Percentiles rank a stretch among this genome's conserved stretches.
Evolutionary conservation across 2,888 invertebrate species (phyloP).

Genomic region (Labia minor): DNA sequence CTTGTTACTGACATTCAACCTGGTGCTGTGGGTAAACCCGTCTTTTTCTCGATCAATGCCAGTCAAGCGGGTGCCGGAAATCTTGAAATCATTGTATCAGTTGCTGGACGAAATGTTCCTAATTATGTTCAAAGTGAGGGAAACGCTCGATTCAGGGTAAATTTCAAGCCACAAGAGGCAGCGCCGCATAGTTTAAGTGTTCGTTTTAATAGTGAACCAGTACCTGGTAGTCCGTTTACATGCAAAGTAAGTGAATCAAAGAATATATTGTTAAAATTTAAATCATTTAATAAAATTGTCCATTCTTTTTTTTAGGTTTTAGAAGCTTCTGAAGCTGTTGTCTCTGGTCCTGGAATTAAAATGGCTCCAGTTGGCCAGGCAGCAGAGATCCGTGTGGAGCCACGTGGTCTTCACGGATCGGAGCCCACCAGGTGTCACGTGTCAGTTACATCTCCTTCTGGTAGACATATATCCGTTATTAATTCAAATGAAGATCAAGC

Average conservation of each 20-base stretch:
- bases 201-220: conserved; percentile 58
- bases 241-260: conserved; percentile 50
- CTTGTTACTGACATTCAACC: conserved; percentile 86
- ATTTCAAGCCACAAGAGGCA: conserved; percentile 92
- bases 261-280: no score
- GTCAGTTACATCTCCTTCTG: conserved; percentile 72
- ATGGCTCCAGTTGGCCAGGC: conserved; percentile 55
- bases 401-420: conserved; percentile 36
- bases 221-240: conserved; percentile 80
- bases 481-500: conserved; percentile 32
- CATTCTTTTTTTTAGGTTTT: conserved; percentile 41
- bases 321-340: conserved; percentile 50
- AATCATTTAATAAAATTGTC: not conserved
- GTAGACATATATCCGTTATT: conserved; percentile 54
- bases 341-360: conserved; percentile 56
- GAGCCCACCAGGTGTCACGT: conserved; percentile 35
- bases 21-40: conserved; percentile 82
- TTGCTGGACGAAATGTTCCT: conserved; percentile 91
- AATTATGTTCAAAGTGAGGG: conserved; percentile 97
- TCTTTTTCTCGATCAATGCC: conserved; percentile 64
- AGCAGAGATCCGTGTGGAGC: conserved; percentile 49
- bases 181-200: conserved; percentile 86
- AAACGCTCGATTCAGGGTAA: conserved; percentile 85
- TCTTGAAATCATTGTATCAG: conserved; percentile 93
- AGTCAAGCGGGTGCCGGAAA: conserved; percentile 78